These are phyloP conservation scores for Pecten maximus DNA, from an alignment of 2,888 invertebrate species.

Conservation along the genomic window DNA sequence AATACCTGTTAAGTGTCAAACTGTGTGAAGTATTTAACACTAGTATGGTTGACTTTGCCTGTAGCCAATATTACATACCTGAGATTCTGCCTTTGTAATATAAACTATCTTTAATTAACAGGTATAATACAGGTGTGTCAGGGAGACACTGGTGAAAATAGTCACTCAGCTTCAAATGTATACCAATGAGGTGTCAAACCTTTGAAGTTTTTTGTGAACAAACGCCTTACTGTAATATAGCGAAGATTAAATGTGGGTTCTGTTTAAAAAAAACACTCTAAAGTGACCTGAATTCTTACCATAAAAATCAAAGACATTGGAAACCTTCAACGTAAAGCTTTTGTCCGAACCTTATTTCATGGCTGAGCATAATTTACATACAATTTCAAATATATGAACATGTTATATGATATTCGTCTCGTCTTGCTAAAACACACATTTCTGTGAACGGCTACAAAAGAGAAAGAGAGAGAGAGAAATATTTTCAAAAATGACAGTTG, in stretches of 20 bases:
- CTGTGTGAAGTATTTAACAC: not conserved
- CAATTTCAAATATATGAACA: not conserved
- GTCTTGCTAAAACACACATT: not conserved
- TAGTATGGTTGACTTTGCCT: not conserved
- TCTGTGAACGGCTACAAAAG: not conserved
- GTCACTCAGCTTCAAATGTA: slow-evolving; percentile 2
- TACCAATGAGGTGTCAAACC: not conserved
- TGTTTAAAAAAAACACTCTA: not conserved
- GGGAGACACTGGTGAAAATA: not conserved
- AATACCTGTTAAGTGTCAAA: not conserved
- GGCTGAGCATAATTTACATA: not conserved
- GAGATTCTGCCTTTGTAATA: not conserved
- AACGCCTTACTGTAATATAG: not conserved
- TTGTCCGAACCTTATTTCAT: not conserved
- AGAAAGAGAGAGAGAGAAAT: too few species aligned
- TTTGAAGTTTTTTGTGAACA: not conserved
- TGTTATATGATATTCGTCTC: not conserved
- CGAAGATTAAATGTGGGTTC: not conserved
- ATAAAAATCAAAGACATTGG: not conserved
- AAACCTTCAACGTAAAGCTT: not conserved
- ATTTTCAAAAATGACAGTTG: too few species aligned
- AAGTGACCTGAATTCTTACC: not conserved
- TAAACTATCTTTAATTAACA: slow-evolving; percentile 22
- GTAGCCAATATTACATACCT: not conserved
- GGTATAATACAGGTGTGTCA: not conserved